Conservation (phyloP, 2,888 invertebrate species). For the Protonemura montana region DNA sequence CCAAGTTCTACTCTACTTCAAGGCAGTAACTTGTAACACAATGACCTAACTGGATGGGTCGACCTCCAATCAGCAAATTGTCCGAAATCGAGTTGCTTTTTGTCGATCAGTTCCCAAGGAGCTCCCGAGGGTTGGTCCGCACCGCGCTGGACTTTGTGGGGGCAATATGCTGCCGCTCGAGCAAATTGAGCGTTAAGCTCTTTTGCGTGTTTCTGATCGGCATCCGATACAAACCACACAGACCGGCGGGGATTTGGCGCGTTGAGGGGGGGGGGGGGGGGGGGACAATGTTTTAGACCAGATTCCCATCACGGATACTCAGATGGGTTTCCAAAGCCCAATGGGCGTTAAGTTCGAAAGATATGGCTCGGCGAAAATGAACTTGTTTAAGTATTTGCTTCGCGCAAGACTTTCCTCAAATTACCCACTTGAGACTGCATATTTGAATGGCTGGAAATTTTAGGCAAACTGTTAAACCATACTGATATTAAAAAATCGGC, state of each 20-base stretch:
- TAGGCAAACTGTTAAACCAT: not conserved
- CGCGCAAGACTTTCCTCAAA: not conserved
- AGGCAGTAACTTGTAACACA: not conserved
- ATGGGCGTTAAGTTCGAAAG: not conserved
- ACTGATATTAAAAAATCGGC: no score
- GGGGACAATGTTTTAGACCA: not conserved
- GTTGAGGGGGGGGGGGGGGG: not conserved
- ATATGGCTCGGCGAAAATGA: not conserved
- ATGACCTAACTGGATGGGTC: not conserved
- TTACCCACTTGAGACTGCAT: not conserved
- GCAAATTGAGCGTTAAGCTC: not conserved
- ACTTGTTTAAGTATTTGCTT: not conserved
- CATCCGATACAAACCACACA: not conserved
- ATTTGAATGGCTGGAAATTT: not conserved
- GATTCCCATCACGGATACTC: not conserved
- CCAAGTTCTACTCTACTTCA: not conserved
- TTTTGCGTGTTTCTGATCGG: slow-evolving; percentile 7
- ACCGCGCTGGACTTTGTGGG: no score
- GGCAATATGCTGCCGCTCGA: not conserved
- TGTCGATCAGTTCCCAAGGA: not conserved
- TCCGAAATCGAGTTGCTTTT: not conserved
- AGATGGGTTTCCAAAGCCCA: not conserved
- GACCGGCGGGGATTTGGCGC: not conserved
- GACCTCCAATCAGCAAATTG: not conserved
- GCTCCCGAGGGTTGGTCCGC: not conserved